Evolutionary conservation across 2,113 vertebrate species (phyloP).

Genomic region (Ciconia stormi): DNA sequence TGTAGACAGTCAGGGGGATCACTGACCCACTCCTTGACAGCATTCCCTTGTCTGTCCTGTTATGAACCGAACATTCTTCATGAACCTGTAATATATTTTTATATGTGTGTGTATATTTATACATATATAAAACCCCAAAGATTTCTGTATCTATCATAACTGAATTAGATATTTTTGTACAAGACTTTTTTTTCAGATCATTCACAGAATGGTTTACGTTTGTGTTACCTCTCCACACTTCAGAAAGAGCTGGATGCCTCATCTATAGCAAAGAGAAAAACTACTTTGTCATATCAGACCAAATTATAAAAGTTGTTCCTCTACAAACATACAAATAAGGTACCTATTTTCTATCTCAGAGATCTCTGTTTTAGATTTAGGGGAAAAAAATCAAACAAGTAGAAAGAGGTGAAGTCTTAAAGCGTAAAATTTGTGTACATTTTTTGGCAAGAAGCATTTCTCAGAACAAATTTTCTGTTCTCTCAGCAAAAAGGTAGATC

Average conservation of each 20-base stretch:
- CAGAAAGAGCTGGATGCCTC: neutral
- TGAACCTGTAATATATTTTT: neutral
- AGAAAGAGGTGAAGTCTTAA: neutral
- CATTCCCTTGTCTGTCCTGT: neutral
- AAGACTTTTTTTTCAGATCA: neutral
- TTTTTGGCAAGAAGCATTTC: neutral
- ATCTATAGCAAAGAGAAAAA: neutral
- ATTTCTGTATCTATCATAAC: neutral
- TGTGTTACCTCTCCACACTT: neutral
- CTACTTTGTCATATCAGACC: neutral
- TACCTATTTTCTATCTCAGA: neutral
- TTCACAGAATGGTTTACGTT: neutral
- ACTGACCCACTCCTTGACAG: neutral
- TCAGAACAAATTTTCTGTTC: constrained; percentile 2
- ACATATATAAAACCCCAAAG: neutral
- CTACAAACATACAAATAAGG: neutral
- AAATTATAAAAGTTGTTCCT: neutral
- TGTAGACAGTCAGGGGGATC: neutral
- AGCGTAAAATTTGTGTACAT: neutral
- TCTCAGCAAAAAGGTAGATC: constrained; percentile 17
- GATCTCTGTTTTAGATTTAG: neutral
- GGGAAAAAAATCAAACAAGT: neutral
- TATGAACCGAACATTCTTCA: neutral
- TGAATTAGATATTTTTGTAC: neutral
- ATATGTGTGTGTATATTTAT: too few relatives aligned